A percentile compares a stretch with the other conserved stretches of the same genome.
phyloP scores from a whole-genome alignment of 1,140 invertebrate genomes.

The Aculops lycopersici region DNA sequence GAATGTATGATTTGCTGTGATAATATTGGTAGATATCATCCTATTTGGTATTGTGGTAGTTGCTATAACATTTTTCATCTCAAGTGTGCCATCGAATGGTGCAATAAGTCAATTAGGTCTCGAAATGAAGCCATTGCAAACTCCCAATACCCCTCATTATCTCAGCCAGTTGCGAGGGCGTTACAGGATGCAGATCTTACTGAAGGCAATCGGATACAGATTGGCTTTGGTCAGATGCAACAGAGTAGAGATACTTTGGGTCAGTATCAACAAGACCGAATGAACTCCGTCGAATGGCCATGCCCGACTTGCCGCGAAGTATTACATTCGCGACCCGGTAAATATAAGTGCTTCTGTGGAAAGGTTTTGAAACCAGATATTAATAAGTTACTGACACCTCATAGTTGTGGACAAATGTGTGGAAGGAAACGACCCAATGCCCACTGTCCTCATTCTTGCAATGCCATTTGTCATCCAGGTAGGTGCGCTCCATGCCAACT shows the following conservation, averaged over 20 bases:
- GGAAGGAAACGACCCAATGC: slow-evolving; percentile 19
- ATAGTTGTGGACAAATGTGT: slow-evolving; percentile 60
- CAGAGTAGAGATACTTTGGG: too few relatives aligned
- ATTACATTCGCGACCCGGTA: slow-evolving; percentile 26
- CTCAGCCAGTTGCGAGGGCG: neutral
- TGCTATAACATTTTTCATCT: slow-evolving; percentile 64
- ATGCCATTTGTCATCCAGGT: slow-evolving; percentile 56
- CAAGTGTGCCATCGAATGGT: slow-evolving; percentile 57
- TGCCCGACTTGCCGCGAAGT: slow-evolving; percentile 65
- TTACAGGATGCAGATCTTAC: too few relatives aligned
- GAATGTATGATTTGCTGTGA: slow-evolving; percentile 84
- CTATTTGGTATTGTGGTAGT: slow-evolving; percentile 56
- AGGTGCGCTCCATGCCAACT: slow-evolving; percentile 37
- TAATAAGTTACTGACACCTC: slow-evolving; percentile 37
- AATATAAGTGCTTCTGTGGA: slow-evolving; percentile 52
- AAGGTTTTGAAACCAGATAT: slow-evolving; percentile 33
- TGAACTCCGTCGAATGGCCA: slow-evolving; percentile 58
- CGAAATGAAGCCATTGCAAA: slow-evolving; percentile 17
- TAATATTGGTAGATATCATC: slow-evolving; percentile 33
- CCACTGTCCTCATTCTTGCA: slow-evolving; percentile 46
- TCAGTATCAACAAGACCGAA: too few relatives aligned
- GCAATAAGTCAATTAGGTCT: neutral
- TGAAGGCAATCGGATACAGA: too few relatives aligned
- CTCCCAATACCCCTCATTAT: neutral
- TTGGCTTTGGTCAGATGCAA: too few relatives aligned